These are phyloP conservation scores for Pongo abelii DNA, from an alignment of 2,113 vertebrate genomes.

Conservation along the genomic window DNA sequence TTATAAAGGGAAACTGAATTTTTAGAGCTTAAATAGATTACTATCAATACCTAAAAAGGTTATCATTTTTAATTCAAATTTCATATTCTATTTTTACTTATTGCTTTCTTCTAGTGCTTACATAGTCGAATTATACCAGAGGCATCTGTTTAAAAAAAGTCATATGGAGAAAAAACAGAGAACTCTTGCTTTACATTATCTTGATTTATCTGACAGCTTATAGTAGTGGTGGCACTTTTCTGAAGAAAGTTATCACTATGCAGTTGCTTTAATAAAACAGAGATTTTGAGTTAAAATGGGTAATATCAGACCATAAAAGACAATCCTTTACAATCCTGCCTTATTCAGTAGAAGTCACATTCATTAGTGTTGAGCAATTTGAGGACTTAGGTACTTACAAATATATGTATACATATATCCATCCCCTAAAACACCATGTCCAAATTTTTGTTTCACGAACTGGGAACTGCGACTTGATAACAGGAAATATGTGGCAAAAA, in stretches of 20 bases:
- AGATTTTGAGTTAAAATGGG: slow-evolving; percentile 34
- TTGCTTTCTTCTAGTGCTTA: slow-evolving; percentile 10
- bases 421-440: slow-evolving; percentile 23
- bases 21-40: neutral
- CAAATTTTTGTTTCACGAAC: slow-evolving; percentile 53
- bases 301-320: neutral
- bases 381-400: neutral
- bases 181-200: neutral
- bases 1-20: slow-evolving; percentile 22
- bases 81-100: neutral
- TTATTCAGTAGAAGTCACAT: accelerated
- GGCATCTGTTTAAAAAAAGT: neutral
- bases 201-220: neutral
- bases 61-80: neutral
- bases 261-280: slow-evolving; percentile 12
- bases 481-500: neutral
- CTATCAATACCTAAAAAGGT: neutral
- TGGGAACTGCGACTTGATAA: neutral
- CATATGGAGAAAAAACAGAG: neutral
- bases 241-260: neutral
- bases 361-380: neutral
- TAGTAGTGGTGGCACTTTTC: neutral
- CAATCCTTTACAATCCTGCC: neutral
- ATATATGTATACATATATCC: neutral
- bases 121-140: neutral